phyloP scores from a whole-genome alignment of 2,113 vertebrate genomes.

The Pelecanus crispus region DNA sequence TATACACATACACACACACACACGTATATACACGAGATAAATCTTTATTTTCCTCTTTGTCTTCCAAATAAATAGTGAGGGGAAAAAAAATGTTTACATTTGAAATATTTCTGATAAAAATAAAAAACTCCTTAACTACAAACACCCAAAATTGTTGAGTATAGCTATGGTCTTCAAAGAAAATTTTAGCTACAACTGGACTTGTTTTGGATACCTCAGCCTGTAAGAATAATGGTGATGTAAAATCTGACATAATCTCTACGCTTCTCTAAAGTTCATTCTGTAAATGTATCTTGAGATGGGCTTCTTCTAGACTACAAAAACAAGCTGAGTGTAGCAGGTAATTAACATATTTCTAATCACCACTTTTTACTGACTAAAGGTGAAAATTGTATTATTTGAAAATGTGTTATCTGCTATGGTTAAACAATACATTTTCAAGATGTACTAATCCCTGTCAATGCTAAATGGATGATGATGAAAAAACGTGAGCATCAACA shows the following conservation, averaged over 20 bases:
- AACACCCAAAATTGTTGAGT: neutral
- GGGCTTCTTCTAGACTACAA: neutral
- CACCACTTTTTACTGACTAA: neutral
- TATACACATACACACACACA: neutral
- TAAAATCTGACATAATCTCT: neutral
- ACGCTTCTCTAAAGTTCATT: neutral
- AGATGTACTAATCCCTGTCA: neutral
- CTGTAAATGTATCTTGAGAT: neutral
- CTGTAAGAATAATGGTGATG: neutral
- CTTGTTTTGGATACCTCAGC: neutral
- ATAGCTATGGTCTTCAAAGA: neutral
- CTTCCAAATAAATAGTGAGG: neutral
- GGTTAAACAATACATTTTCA: neutral
- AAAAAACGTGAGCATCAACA: neutral
- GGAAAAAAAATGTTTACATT: neutral
- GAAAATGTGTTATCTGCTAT: neutral
- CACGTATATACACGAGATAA: accelerated
- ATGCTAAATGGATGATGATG: neutral
- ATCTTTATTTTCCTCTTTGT: neutral
- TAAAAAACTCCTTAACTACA: neutral
- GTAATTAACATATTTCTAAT: neutral
- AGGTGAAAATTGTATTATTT: neutral
- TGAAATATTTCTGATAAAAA: neutral
- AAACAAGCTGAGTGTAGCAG: neutral
- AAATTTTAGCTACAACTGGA: neutral